Base-by-base conservation (phyloP, 2,113 vertebrate species). In the Uria lomvia region DNA sequence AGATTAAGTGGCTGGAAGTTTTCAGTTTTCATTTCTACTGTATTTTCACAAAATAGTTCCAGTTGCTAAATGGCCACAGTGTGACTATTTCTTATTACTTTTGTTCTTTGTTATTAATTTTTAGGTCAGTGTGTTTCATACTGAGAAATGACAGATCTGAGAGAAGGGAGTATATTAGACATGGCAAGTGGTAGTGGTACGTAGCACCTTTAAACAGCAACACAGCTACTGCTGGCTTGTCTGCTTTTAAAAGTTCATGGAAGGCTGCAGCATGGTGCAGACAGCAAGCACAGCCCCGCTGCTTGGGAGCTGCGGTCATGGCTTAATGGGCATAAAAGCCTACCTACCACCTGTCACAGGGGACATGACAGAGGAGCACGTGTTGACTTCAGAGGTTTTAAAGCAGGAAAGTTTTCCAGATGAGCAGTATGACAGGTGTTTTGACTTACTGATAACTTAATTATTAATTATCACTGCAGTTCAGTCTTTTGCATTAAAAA, bases 351-450 rank as follows among this genome's bases (percentile, higher is more conserved):
- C 94, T 94, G 90, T 75, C 81, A 43, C 70, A 66, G 65, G 40
- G 65, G 34, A 53, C 38, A 32, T 8, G 40, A 40, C 36, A 60
- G 38, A 52, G n/a, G 34, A 73, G 55, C 20, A 53, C 0, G 0
- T 27, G 58, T 2, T 2, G 5, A 32, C 77, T 42, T 27, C 0
- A 0, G 21, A 90, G 67, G 38, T 42, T 53, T 42, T 45, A 62
- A 92, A 92, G 62, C 40, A 52, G 59, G 3, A 36, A 24, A n/a
- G 7, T 40, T 89, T 81, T 63, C 50, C 60, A 71, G 56, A 55
- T 67, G 32, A 81, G 24, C 77, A 38, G 0, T 20, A 2, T 34
- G 66, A 29, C 66, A 56, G 70, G 78, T 91, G 47, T 71, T 94
- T 59, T 29, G 89, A 1, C 32, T 56, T 66, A 42, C 17, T 17